Evolutionary conservation across 2,797 vertebrate species (phyloP).

Genomic region (Chromis chromis): DNA sequence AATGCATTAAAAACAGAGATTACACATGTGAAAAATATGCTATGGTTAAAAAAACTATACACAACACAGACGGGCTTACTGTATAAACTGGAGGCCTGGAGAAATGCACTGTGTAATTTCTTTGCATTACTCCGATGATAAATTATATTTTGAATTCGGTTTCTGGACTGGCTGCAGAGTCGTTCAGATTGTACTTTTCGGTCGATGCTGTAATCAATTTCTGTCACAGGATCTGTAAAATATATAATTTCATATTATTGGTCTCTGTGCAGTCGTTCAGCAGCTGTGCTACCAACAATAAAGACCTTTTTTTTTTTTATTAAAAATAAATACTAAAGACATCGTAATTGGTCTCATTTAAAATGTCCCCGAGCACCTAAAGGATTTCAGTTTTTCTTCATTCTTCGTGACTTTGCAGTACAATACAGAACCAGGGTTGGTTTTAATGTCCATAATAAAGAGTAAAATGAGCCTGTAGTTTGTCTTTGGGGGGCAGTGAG

Average conservation of each 20-base stretch:
- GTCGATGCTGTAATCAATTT: slow-evolving; percentile 65
- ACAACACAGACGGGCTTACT: too few species aligned
- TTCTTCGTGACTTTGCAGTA: slow-evolving; percentile 39
- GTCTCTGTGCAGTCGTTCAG: slow-evolving; percentile 69
- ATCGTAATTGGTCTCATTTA: slow-evolving; percentile 76
- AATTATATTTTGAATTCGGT: slow-evolving; percentile 27
- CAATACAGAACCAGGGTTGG: slow-evolving; percentile 40
- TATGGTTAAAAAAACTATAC: neutral
- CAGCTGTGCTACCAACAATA: slow-evolving; percentile 76
- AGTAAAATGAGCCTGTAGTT: slow-evolving; percentile 74
- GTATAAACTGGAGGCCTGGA: neutral
- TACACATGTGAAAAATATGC: slow-evolving; percentile 15
- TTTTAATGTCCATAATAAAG: slow-evolving; percentile 81
- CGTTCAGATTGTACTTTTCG: slow-evolving; percentile 20
- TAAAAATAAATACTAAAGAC: slow-evolving; percentile 74
- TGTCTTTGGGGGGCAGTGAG: slow-evolving; percentile 72
- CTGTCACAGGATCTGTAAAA: slow-evolving; percentile 68
- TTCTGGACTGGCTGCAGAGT: slow-evolving; percentile 7
- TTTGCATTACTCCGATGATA: slow-evolving; percentile 21
- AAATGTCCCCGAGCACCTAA: slow-evolving; percentile 71
- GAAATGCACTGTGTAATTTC: slow-evolving; percentile 2
- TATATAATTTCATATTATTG: slow-evolving; percentile 73
- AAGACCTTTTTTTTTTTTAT: slow-evolving; percentile 69
- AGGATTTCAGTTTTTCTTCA: slow-evolving; percentile 61
- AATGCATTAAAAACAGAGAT: slow-evolving; percentile 37